phyloP scores from a whole-genome alignment of 23 tunicate genomes.

The Styela clava region DNA sequence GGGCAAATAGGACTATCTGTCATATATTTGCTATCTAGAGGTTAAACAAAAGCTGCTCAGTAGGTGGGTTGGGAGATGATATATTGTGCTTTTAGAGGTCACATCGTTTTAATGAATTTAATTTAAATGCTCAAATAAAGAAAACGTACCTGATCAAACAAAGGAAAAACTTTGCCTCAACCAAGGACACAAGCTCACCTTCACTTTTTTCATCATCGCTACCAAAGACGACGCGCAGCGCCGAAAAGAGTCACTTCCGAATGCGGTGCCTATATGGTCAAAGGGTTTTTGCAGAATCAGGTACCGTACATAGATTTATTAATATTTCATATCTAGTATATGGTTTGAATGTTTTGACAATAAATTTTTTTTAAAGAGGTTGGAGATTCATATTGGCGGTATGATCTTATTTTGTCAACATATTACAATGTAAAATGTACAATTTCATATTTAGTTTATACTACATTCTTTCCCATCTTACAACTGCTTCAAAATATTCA shows the following conservation, averaged over 20 bases:
- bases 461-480: too few species aligned
- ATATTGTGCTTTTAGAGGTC: neutral
- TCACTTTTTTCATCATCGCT: slow-evolving; percentile 15
- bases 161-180: neutral
- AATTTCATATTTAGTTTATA: too few species aligned
- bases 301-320: slow-evolving; percentile 9
- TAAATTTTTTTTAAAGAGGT: too few species aligned
- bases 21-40: neutral
- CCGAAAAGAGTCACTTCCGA: slow-evolving; percentile 44
- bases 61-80: neutral
- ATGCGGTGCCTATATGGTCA: slow-evolving; percentile 53
- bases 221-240: slow-evolving; percentile 43
- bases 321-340: too few species aligned
- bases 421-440: too few species aligned
- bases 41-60: neutral
- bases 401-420: too few species aligned
- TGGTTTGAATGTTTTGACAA: too few species aligned
- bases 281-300: slow-evolving; percentile 28
- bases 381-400: too few species aligned
- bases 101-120: neutral
- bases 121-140: neutral
- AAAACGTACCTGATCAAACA: neutral
- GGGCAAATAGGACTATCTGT: neutral
- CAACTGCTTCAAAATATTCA: too few species aligned
- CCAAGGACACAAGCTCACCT: slow-evolving; percentile 4